Evolutionary conservation across 2,113 vertebrate species (phyloP), one percentile per base, ranked within the genome.

Genomic region (Engystomops pustulosus): DNA sequence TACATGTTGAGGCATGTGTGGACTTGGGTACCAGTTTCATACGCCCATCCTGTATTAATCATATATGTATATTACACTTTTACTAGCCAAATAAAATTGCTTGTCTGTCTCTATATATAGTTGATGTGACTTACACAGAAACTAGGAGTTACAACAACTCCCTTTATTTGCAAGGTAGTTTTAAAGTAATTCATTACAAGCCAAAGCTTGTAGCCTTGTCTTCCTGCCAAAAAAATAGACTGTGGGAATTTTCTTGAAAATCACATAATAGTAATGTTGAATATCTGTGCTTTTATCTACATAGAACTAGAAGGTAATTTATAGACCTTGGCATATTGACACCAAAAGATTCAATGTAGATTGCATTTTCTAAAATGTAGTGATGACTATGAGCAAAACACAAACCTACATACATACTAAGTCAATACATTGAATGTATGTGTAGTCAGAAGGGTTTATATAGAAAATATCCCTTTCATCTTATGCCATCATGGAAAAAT

Each of bases 101-200:
- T 60, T 67, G 76, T 76, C 83, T 86, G 85, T 53, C 12, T 49
- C 30, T 55, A 77, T 85, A 82, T 68, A 51, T 47, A 78, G 55
- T 68, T 47, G 18, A n/a, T 25, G 20, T 0, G 0, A 17, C 0
- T 0, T 47, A 53, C 11, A 89, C 74, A 67, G 80, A 88, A 85
- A 83, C 55, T 69, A 0, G 5, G 71, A 87, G 88, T 86, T 89
- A 87, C 89, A 53, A 53, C 85, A 91, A 91, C 88, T 88, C 88
- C 85, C 89, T 87, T 89, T 92, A 86, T 88, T 88, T 88, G 87
- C 86, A 81, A 90, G 88, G 88, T 86, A 87, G 88, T 90, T 89
- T 88, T 85, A 87, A 89, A 91, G 89, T 86, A 89, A 92, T 89
- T 86, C 86, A 92, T 89, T 91, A 69, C 90, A 84, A 89, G 91